Conservation (phyloP, 2,888 invertebrate species). For the Pachydiplax longipennis region DNA sequence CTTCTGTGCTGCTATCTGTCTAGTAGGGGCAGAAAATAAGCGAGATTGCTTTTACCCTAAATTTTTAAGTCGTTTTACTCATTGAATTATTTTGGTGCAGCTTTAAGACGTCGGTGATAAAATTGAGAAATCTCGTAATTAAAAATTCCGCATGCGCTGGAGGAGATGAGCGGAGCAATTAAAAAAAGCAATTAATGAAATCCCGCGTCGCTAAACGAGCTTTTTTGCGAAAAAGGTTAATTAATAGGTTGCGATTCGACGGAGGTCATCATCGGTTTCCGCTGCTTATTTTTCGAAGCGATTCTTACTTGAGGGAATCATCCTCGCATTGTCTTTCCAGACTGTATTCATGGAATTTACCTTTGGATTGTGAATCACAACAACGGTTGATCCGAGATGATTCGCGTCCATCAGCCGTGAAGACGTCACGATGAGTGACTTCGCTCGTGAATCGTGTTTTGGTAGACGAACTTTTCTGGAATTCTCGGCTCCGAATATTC, state of each 20-base stretch:
- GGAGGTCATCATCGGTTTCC: neutral
- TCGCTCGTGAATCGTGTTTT: too few relatives aligned
- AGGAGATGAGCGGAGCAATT: conserved; percentile 21
- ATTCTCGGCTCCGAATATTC: too few relatives aligned
- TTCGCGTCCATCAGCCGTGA: neutral
- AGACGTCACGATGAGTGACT: too few relatives aligned
- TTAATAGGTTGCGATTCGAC: neutral
- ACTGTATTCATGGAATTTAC: neutral
- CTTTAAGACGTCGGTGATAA: conserved; percentile 15
- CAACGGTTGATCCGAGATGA: too few relatives aligned
- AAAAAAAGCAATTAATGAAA: neutral
- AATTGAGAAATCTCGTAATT: conserved; percentile 31
- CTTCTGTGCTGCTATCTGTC: neutral
- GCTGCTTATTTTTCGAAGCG: neutral
- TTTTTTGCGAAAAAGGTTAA: neutral
- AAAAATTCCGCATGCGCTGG: conserved; percentile 6
- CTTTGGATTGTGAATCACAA: too few relatives aligned
- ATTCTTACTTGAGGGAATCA: conserved; percentile 1
- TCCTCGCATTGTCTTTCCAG: neutral
- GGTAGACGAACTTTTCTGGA: too few relatives aligned
- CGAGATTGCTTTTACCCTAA: neutral
- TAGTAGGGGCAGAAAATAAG: neutral
- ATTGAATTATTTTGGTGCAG: conserved; percentile 33
- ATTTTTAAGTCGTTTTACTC: neutral
- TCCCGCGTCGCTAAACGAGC: neutral